Conservation (phyloP, 2,888 invertebrate species). For the Hyles lineata region DNA sequence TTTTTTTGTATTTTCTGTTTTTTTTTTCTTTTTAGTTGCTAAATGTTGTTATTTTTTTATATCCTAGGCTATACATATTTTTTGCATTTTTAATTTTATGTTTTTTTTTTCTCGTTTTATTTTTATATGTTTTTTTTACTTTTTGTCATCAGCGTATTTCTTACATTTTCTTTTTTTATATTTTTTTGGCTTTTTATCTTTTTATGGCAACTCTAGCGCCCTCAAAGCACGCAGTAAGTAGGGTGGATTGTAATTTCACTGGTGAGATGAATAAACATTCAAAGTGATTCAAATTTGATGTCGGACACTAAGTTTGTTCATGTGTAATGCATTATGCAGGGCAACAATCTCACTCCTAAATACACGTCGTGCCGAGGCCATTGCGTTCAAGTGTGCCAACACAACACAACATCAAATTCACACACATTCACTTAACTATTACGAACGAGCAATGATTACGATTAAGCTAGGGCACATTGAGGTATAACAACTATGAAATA, state of each 20-base stretch:
- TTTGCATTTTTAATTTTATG: not conserved
- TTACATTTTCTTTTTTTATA: not conserved
- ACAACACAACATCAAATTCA: constrained; percentile 7
- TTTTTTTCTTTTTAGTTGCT: not conserved
- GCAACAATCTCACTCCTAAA: not conserved
- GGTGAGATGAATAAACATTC: not conserved
- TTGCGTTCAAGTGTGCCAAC: not conserved
- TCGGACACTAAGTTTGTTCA: not conserved
- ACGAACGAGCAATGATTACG: not conserved
- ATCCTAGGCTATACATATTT: not conserved
- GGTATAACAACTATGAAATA: not conserved
- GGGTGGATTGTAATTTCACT: not conserved
- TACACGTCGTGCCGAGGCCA: not conserved
- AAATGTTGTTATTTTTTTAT: not conserved
- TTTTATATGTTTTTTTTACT: not conserved
- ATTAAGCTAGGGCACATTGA: constrained; percentile 1
- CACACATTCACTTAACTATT: constrained; percentile 1
- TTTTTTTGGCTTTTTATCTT: not conserved
- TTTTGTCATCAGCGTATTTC: not conserved
- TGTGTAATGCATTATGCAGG: not conserved
- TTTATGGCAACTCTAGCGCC: not conserved
- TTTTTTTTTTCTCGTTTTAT: not conserved
- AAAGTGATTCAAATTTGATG: not conserved
- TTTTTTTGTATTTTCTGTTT: not conserved
- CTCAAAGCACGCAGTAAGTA: constrained; percentile 1